Conservation (phyloP, 92 coral and sea anemone genomes). For the Desmophyllum pertusum region DNA sequence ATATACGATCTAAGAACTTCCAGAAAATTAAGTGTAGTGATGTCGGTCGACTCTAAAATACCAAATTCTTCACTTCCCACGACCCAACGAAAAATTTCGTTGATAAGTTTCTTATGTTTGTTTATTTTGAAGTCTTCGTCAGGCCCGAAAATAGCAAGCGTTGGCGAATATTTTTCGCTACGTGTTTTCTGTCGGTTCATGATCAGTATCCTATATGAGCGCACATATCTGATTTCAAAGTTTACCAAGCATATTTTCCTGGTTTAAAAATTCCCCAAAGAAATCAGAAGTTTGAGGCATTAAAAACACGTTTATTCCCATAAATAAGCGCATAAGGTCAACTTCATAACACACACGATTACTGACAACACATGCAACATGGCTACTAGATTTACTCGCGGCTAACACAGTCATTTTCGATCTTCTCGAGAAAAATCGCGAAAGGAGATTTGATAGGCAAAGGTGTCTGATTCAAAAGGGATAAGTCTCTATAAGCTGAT, state of each 20-base stretch:
- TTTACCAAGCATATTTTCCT: neutral
- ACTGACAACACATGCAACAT: neutral
- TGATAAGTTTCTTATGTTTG: neutral
- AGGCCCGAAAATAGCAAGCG: slow-evolving; percentile 7
- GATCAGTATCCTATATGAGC: neutral
- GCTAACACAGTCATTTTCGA: neutral
- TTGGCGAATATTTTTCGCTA: slow-evolving; percentile 3
- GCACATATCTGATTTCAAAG: neutral
- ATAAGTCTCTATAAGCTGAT: neutral
- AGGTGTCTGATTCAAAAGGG: neutral
- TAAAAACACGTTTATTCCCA: neutral
- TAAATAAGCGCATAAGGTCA: slow-evolving; percentile 10
- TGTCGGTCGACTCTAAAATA: neutral
- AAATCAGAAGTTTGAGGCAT: neutral
- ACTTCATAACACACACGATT: slow-evolving; percentile 4
- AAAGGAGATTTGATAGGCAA: neutral
- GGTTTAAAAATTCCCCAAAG: neutral
- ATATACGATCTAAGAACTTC: neutral
- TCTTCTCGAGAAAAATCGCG: neutral
- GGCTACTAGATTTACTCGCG: neutral
- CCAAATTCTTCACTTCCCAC: neutral
- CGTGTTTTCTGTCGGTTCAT: neutral
- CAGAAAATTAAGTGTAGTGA: neutral
- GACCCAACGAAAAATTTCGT: neutral
- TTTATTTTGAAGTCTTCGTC: neutral